Evolutionary conservation across 2,797 vertebrate genomes (phyloP).

Genomic region (Coranthus polyacanthus): DNA sequence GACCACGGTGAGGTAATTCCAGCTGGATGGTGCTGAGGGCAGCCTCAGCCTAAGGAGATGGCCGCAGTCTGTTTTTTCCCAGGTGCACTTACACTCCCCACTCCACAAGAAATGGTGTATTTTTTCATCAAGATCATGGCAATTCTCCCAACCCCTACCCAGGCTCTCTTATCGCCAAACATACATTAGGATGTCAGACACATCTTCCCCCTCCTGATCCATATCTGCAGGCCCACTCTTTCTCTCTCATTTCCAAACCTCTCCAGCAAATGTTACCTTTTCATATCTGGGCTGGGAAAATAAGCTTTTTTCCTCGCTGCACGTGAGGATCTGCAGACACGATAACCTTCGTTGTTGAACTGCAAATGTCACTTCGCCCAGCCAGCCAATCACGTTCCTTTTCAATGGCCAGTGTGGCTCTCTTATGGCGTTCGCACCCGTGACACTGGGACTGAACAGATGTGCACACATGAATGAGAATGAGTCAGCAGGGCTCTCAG

Average conservation of each 20-base stretch:
- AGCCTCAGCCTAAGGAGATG: constrained; percentile 51
- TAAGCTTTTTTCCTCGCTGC: constrained; percentile 41
- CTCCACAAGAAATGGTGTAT: constrained; percentile 46
- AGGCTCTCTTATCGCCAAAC: constrained; percentile 54
- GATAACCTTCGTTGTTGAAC: constrained; percentile 76
- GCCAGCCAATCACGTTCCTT: constrained; percentile 57
- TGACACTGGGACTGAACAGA: constrained; percentile 62
- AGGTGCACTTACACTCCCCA: constrained; percentile 29
- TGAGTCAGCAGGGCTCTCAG: constrained; percentile 70
- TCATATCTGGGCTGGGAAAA: constrained; percentile 67
- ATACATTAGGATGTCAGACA: constrained; percentile 79
- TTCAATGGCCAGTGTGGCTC: constrained; percentile 38
- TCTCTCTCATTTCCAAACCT: constrained; percentile 41
- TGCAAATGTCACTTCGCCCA: constrained; percentile 75
- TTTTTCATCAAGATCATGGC: constrained; percentile 43
- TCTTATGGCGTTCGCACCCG: constrained; percentile 58
- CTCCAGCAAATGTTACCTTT: constrained; percentile 80
- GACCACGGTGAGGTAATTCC: constrained; percentile 40
- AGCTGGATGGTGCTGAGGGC: constrained; percentile 50
- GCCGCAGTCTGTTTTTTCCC: constrained; percentile 41
- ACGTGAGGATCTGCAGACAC: constrained; percentile 59
- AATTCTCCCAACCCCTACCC: constrained; percentile 23
- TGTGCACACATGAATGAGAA: constrained; percentile 75
- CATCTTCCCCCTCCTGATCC: constrained; percentile 64
- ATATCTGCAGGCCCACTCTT: constrained; percentile 55